phyloP scores from a whole-genome alignment of 92 coral and sea anemone species.

The Nematostella vectensis region DNA sequence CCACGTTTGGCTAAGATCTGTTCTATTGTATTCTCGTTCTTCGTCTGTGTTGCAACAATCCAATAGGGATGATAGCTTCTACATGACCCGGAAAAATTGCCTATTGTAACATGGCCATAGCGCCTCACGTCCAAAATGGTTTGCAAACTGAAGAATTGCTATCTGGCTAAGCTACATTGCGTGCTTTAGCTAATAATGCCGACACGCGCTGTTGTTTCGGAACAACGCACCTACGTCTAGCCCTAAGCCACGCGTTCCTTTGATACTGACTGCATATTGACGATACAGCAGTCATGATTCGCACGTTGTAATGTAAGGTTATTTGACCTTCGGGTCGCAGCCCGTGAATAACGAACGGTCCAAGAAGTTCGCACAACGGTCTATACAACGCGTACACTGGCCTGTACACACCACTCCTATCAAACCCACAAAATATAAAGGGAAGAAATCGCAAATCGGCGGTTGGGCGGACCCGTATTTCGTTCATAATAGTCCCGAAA shows the following conservation, averaged over 20 bases:
- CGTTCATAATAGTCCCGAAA: conserved; percentile 54
- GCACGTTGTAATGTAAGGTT: conserved; percentile 56
- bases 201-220: too few species aligned
- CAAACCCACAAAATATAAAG: conserved; percentile 42
- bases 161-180: too few species aligned
- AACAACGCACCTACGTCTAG: conserved; percentile 18
- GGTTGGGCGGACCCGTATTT: conserved; percentile 29
- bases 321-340: conserved; percentile 36
- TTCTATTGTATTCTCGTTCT: too few species aligned
- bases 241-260: conserved; percentile 15
- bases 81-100: too few species aligned
- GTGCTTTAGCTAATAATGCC: too few species aligned
- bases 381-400: conserved; percentile 23
- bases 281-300: conserved; percentile 53
- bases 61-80: too few species aligned
- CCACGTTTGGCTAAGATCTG: too few species aligned
- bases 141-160: too few species aligned
- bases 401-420: conserved; percentile 2
- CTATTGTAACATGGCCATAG: too few species aligned
- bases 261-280: conserved; percentile 40
- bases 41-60: too few species aligned
- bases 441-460: conserved; percentile 49
- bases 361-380: conserved; percentile 63
- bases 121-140: too few species aligned
- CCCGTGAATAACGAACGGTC: conserved; percentile 65